Evolutionary conservation across 2,113 vertebrate genomes (phyloP).

Genomic region (Saccopteryx bilineata): DNA sequence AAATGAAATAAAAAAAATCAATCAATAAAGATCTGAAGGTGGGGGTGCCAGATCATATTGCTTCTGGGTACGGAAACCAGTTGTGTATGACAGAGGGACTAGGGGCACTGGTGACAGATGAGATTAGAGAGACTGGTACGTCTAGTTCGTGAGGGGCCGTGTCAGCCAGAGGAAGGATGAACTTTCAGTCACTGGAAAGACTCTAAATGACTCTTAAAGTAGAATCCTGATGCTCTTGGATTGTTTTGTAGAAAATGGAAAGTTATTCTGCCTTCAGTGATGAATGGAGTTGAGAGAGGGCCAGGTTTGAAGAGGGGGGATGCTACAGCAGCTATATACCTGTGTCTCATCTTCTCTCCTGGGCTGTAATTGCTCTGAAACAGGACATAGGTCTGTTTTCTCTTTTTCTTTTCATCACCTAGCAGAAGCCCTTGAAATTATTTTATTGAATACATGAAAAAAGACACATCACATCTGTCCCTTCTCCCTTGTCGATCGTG

Average conservation of each 20-base stretch:
- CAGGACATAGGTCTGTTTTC: not conserved
- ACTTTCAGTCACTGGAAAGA: not conserved
- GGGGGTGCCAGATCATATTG: not conserved
- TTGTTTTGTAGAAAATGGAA: not conserved
- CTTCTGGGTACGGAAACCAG: not conserved
- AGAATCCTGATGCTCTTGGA: not conserved
- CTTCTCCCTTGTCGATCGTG: not conserved
- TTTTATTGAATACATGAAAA: not conserved
- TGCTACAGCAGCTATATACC: not conserved
- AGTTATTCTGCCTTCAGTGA: not conserved
- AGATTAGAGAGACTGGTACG: not conserved
- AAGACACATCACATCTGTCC: not conserved
- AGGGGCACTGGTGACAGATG: not conserved
- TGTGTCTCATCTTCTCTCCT: not conserved
- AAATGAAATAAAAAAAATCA: too few species aligned
- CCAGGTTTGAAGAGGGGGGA: not conserved
- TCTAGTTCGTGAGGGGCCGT: not conserved
- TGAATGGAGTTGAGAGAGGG: not conserved
- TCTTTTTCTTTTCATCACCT: not conserved
- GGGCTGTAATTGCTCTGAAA: not conserved
- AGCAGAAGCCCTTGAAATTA: not conserved
- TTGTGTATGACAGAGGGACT: not conserved
- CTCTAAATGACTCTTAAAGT: not conserved
- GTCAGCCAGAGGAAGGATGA: not conserved
- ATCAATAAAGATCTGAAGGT: not conserved